Evolutionary conservation across 2,888 invertebrate species (phyloP).

Genomic region (Idaea dimidiata): DNA sequence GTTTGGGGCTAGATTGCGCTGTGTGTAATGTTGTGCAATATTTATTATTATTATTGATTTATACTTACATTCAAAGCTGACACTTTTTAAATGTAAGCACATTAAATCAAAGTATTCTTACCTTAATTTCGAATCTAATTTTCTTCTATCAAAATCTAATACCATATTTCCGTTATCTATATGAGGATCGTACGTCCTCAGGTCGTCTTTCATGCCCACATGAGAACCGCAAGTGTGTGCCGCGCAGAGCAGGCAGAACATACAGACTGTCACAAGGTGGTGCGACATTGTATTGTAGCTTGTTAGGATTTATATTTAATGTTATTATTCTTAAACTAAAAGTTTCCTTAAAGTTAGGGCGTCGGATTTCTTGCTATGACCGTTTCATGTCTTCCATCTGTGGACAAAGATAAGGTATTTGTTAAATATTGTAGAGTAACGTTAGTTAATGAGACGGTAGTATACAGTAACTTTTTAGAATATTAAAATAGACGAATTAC

Average conservation of each 20-base stretch:
- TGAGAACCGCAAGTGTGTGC: slow-evolving; percentile 90
- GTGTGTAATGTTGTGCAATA: too few species aligned
- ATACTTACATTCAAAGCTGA: too few species aligned
- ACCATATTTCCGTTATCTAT: slow-evolving; percentile 39
- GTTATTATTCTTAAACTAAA: slow-evolving; percentile 36
- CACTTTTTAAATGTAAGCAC: too few species aligned
- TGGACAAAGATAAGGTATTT: slow-evolving; percentile 33
- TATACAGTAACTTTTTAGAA: too few species aligned
- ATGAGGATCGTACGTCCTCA: slow-evolving; percentile 42
- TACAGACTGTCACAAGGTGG: slow-evolving; percentile 88
- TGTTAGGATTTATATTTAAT: neutral
- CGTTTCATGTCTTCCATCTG: slow-evolving; percentile 36
- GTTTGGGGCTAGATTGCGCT: too few species aligned
- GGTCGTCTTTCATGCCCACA: slow-evolving; percentile 63
- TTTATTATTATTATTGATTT: too few species aligned
- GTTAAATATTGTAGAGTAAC: neutral
- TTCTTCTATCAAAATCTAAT: slow-evolving; percentile 47
- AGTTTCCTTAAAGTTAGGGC: slow-evolving; percentile 39
- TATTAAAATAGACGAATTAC: too few species aligned
- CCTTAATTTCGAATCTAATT: slow-evolving; percentile 31
- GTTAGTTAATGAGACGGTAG: too few species aligned
- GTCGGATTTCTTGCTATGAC: slow-evolving; percentile 28
- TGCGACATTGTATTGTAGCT: slow-evolving; percentile 53
- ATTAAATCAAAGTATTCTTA: neutral
- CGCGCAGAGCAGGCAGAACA: slow-evolving; percentile 90